Base-by-base conservation (phyloP, 2,113 vertebrate species). In the Oncorhynchus masou region DNA sequence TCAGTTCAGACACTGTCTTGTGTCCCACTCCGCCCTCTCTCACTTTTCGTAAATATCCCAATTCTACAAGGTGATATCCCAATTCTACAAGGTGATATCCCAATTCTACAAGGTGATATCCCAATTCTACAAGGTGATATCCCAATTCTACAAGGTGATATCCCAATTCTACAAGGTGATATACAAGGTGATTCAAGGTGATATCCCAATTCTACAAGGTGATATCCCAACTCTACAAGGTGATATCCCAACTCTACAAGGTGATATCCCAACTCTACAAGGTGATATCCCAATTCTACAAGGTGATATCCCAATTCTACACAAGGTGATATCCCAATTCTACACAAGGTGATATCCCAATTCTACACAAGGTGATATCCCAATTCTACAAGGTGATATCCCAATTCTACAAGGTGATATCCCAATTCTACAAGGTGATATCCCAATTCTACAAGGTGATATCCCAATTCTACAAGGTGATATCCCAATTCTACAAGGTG, bases 21-120 rank as follows among this genome's bases (percentile, higher is more conserved):
- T 9, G 8, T 45, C 39, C 9, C 39, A 45, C 39, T 83, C 83
- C 83, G 83, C 81, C 27, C 27, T 87, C 81, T 64, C 59, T 9
- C n/a, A 84, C 84, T 81, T 85, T 84, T 87, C 84, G 85, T 90
- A 90, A 92, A 90, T 91, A 91, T 87, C 77, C 81, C 85, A 79
- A 62, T 9, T 72, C 85, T 84, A 81, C 78, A 4, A 66, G 77
- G 85, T 85, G 84, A 31, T 31, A 31, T 31, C 29, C 29, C 84
- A 79, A 62, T 9, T 72, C 85, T 84, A 82, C 78, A 4, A 66
- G 77, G 86, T n/a, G n/a, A n/a, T n/a, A n/a, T n/a, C n/a, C n/a
- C n/a, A n/a, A n/a, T n/a, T 72, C 85, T 84, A 81, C 78, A 4
- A 66, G 77, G 85, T 85, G 84, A 31, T 31, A 31, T 31, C 29